Conservation (phyloP, 2,113 vertebrate genomes). For the Lichenostomus cassidix region DNA sequence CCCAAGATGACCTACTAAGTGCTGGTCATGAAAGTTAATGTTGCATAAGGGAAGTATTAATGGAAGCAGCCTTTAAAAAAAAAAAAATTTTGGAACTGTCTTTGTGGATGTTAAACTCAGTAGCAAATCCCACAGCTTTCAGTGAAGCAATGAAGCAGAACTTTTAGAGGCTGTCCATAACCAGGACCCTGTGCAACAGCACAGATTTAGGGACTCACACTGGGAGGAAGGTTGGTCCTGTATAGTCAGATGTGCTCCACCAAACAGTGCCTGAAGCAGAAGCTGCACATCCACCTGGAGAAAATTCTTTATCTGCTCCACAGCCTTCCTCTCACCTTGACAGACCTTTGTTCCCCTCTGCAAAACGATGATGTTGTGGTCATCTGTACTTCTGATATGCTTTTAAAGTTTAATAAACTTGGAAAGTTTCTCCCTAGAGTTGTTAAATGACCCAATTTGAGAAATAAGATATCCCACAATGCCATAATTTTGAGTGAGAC, state of each 20-base stretch:
- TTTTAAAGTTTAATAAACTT: not conserved
- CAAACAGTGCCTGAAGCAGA: not conserved
- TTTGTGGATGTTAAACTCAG: not conserved
- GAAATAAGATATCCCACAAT: not conserved
- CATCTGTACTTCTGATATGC: not conserved
- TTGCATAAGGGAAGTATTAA: not conserved
- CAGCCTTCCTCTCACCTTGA: not conserved
- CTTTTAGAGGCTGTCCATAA: not conserved
- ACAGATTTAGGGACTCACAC: not conserved
- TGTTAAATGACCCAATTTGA: not conserved
- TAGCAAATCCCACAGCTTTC: not conserved
- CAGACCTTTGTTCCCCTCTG: not conserved
- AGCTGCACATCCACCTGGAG: not conserved
- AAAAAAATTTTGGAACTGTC: not conserved
- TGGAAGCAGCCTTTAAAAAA: not conserved
- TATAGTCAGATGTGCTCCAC: not conserved
- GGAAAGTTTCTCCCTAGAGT: not conserved
- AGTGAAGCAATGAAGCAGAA: not conserved
- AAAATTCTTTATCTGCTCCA: not conserved
- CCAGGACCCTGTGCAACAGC: not conserved
- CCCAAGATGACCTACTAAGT: conserved; percentile 44
- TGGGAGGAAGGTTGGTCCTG: not conserved
- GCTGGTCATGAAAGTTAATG: not conserved
- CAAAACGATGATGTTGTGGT: not conserved
- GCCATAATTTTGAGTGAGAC: not conserved